phyloP scores from a whole-genome alignment of 2,797 vertebrate species.

The Paguma larvata region DNA sequence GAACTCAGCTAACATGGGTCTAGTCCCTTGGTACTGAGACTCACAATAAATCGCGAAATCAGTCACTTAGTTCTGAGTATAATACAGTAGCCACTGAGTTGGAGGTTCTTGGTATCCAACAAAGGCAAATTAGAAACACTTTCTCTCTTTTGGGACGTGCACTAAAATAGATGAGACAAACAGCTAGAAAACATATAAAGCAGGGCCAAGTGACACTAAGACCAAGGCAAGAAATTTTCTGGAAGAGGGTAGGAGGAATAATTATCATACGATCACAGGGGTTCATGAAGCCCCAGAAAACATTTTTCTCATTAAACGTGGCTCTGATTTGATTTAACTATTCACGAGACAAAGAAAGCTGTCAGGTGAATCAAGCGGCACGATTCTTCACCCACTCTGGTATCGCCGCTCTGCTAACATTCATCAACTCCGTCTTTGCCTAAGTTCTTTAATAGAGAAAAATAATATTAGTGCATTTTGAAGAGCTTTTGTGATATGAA shows the following conservation, averaged over 20 bases:
- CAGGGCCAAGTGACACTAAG: not conserved
- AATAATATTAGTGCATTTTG: not conserved
- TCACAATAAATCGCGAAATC: not conserved
- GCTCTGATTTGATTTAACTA: not conserved
- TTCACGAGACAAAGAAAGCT: not conserved
- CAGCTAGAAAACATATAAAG: not conserved
- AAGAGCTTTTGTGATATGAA: not conserved
- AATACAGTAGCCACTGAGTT: not conserved
- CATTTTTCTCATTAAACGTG: not conserved
- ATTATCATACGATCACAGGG: not conserved
- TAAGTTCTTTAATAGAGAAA: slow-evolving; percentile 8
- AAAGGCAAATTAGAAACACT: not conserved
- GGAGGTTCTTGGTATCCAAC: not conserved
- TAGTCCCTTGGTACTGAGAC: not conserved
- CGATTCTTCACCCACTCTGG: not conserved
- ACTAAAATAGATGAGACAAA: not conserved
- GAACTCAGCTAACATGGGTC: not conserved
- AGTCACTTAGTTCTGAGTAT: not conserved
- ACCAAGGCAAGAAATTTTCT: not conserved
- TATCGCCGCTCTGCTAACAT: not conserved
- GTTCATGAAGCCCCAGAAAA: not conserved
- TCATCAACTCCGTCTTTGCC: not conserved
- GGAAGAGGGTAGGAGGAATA: not conserved
- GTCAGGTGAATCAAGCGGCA: not conserved
- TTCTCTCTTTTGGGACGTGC: not conserved